phyloP scores from a whole-genome alignment of 2,888 invertebrate genomes.

The Loripinus fragilis region DNA sequence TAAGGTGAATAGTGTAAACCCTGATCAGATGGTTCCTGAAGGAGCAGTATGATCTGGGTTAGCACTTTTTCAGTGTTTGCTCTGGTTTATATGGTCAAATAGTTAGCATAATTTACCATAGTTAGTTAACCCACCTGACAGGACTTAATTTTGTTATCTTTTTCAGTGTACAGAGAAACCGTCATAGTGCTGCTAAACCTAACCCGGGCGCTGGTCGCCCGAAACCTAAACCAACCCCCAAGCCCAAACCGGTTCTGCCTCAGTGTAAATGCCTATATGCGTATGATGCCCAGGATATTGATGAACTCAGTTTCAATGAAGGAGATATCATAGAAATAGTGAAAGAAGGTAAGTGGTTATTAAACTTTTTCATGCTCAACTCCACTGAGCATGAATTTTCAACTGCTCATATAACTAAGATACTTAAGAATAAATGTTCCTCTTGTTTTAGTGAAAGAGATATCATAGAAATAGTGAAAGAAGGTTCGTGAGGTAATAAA shows the following conservation, averaged over 20 bases:
- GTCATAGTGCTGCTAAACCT: constrained; percentile 69
- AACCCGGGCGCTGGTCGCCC: constrained; percentile 79
- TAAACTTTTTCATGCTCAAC: no score
- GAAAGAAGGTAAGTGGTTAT: constrained; percentile 80
- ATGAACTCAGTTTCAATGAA: constrained; percentile 87
- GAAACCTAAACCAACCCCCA: constrained; percentile 83
- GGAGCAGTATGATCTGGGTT: background rate
- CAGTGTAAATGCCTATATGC: constrained; percentile 86
- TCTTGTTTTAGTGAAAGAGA: constrained; percentile 87
- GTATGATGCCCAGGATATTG: constrained; percentile 88
- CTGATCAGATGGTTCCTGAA: background rate
- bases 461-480: constrained; percentile 86
- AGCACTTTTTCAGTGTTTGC: no score
- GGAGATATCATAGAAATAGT: constrained; percentile 87
- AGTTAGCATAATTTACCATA: no score
- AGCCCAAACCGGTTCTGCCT: constrained; percentile 73
- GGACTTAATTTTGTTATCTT: no score
- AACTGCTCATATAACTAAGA: no score
- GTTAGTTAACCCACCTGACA: no score
- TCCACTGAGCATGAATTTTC: no score
- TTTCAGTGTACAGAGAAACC: constrained; percentile 64
- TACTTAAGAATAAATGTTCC: no score
- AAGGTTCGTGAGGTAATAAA: no score
- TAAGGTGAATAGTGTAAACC: background rate
- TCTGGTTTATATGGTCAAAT: no score